Conservation (phyloP, 2,113 vertebrate genomes). For the Athene noctua region DNA sequence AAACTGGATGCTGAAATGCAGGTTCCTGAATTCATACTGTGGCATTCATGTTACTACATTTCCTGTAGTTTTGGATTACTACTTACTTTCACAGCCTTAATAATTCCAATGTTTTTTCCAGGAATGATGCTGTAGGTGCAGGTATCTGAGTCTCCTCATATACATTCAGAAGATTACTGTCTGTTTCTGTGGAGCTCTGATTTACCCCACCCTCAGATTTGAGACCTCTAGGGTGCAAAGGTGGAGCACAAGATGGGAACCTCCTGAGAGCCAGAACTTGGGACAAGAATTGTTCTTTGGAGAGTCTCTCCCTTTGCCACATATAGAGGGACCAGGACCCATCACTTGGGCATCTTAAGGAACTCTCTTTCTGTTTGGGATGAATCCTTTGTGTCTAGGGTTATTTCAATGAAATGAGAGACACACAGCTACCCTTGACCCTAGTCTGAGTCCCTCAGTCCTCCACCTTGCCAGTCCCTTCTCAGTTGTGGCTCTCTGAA, state of each 20-base stretch:
- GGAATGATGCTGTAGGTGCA: neutral
- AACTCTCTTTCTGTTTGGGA: neutral
- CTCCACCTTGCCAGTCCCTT: neutral
- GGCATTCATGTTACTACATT: neutral
- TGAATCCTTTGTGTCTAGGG: neutral
- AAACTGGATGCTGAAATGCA: neutral
- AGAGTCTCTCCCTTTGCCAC: neutral
- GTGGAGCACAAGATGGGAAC: neutral
- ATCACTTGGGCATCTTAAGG: neutral
- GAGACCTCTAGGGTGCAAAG: neutral
- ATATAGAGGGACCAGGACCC: neutral
- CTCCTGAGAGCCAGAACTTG: neutral
- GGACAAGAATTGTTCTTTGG: neutral
- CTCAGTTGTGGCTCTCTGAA: neutral
- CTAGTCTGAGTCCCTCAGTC: neutral
- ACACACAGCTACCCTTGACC: neutral
- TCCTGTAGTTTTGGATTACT: neutral
- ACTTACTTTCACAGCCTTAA: neutral
- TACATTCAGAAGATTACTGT: neutral
- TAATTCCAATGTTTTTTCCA: neutral
- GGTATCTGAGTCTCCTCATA: neutral
- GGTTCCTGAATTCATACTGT: neutral
- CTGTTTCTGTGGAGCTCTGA: neutral
- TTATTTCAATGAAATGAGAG: neutral
- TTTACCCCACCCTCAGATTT: neutral